A percentile compares a stretch with the other conserved stretches of the same genome.
phyloP scores from a whole-genome alignment of 1,140 invertebrate genomes.

The Rhagoletis zephyria region DNA sequence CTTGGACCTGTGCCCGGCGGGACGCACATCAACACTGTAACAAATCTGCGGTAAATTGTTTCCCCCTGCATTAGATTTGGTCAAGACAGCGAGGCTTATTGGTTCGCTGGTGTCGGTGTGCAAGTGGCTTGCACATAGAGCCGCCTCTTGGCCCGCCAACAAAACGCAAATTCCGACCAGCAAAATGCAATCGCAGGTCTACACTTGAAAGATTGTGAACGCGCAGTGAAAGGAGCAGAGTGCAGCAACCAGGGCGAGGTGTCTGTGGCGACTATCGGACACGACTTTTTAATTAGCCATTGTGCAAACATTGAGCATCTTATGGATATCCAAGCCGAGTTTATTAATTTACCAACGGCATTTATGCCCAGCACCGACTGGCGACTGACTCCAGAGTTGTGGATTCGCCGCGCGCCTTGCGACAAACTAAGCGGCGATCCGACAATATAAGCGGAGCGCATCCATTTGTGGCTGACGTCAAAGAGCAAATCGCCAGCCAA shows the following conservation, averaged over 20 bases:
- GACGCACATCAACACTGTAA: slow-evolving; percentile 56
- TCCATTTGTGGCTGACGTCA: not conserved
- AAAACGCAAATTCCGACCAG: not conserved
- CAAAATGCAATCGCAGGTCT: not conserved
- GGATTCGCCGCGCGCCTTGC: not conserved
- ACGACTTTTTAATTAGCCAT: slow-evolving; percentile 71
- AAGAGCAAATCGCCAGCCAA: not conserved
- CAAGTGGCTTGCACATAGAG: not conserved
- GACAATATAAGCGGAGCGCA: not conserved
- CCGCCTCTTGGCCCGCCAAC: not conserved
- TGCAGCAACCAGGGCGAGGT: not conserved
- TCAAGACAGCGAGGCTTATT: not conserved
- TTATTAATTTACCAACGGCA: slow-evolving; percentile 38
- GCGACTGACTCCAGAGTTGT: too few relatives aligned
- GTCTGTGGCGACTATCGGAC: slow-evolving; percentile 66
- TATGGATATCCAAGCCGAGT: not conserved
- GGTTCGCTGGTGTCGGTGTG: not conserved
- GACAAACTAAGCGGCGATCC: not conserved
- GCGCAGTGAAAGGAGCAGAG: not conserved
- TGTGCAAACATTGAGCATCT: not conserved
- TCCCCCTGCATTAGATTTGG: slow-evolving; percentile 55
- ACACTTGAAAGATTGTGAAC: not conserved
- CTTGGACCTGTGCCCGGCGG: not conserved
- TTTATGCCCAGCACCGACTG: not conserved
- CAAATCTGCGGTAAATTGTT: slow-evolving; percentile 72